These are phyloP conservation scores for Pelecanus crispus DNA, from an alignment of 2,113 vertebrate species.

Conservation along the genomic window DNA sequence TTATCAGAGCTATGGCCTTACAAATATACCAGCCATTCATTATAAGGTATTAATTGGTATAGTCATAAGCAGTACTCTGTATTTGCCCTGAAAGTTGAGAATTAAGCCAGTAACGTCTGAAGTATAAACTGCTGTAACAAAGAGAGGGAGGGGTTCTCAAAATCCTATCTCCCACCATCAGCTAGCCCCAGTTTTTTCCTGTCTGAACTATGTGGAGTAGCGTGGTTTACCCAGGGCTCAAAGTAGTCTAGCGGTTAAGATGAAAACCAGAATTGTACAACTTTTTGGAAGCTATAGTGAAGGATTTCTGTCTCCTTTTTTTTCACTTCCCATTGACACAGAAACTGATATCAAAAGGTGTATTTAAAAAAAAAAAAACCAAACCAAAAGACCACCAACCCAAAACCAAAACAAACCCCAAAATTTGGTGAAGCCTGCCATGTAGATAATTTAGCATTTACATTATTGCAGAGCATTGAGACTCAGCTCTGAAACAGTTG, in stretches of 20 bases:
- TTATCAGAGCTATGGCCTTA: background rate
- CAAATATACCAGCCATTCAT: background rate
- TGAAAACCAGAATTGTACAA: background rate
- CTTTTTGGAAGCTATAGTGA: background rate
- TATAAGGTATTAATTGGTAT: background rate
- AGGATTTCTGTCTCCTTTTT: background rate
- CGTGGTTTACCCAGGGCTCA: background rate
- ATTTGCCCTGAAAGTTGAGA: background rate
- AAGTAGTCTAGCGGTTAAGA: background rate
- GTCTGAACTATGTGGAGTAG: background rate
- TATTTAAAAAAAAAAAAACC: background rate
- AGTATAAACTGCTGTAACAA: background rate
- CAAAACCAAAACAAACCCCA: background rate
- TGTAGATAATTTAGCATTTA: background rate
- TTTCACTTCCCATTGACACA: background rate
- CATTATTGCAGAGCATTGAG: background rate
- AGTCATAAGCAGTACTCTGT: background rate
- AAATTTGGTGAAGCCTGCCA: background rate
- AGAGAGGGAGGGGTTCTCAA: background rate
- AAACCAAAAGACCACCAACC: too few species aligned
- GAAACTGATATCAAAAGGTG: background rate
- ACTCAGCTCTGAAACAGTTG: background rate
- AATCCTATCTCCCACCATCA: background rate
- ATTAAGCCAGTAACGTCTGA: background rate
- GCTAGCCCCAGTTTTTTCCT: background rate